Evolutionary conservation across 2,113 vertebrate species (phyloP).

Genomic region (Polyodon spathula): DNA sequence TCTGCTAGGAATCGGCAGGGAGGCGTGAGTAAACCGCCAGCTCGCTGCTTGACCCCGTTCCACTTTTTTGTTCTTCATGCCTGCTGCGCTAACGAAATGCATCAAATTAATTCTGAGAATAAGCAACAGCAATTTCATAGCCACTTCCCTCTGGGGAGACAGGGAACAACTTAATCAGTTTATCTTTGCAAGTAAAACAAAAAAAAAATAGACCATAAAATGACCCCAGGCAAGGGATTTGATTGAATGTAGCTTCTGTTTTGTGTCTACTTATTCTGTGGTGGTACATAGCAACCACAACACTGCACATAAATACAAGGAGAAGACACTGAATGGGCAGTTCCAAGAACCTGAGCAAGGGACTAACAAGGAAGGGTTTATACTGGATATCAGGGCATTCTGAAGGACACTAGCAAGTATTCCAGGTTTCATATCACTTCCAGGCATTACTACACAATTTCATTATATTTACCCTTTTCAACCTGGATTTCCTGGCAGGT

Average conservation of each 20-base stretch:
- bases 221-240: slow-evolving; percentile 3
- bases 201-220: slow-evolving; percentile 9
- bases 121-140: slow-evolving; percentile 15
- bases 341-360: no score
- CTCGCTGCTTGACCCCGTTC: slow-evolving; percentile 54
- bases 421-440: no score
- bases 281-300: no score
- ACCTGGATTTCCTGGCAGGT: no score
- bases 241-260: not conserved
- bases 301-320: no score
- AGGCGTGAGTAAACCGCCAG: slow-evolving; percentile 66
- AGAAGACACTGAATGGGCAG: no score
- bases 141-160: slow-evolving; percentile 28
- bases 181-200: slow-evolving; percentile 3
- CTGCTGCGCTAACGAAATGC: slow-evolving; percentile 10
- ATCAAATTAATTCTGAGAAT: slow-evolving; percentile 17
- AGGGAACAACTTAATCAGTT: slow-evolving; percentile 18
- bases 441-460: no score
- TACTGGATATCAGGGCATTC: no score
- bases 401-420: no score
- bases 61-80: slow-evolving; percentile 32
- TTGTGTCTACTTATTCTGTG: not conserved
- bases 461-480: no score
- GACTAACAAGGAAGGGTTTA: no score
- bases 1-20: slow-evolving; percentile 17